Conservation (phyloP, 2,113 vertebrate genomes). For the Parotia lawesii region DNA sequence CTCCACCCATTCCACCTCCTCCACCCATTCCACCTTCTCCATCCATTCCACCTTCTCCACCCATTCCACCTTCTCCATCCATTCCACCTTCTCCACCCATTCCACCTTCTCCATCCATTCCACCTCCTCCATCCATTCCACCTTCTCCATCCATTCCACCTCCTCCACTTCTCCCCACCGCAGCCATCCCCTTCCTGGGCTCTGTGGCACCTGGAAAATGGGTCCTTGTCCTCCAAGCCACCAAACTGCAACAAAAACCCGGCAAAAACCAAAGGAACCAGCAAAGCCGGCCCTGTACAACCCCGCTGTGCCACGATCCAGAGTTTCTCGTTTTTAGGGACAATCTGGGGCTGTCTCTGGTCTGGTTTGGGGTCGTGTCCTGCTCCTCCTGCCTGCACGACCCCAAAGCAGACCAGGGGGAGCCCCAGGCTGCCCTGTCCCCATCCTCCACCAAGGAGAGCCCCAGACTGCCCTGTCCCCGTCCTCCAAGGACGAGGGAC, state of each 20-base stretch:
- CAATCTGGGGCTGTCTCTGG: not conserved
- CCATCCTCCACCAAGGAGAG: not conserved
- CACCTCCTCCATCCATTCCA: too few species aligned
- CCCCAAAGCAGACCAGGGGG: too few species aligned
- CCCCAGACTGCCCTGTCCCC: not conserved
- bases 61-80: too few species aligned
- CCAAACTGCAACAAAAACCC: accelerated
- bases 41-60: too few species aligned
- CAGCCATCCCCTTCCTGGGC: not conserved
- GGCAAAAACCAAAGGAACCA: not conserved
- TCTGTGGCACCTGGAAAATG: accelerated
- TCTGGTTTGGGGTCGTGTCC: not conserved
- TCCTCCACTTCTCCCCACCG: too few species aligned
- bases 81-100: too few species aligned
- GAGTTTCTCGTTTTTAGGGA: accelerated
- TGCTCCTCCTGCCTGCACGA: not conserved
- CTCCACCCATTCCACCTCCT: too few species aligned
- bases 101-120: too few species aligned
- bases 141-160: too few species aligned
- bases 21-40: too few species aligned
- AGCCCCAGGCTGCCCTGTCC: not conserved
- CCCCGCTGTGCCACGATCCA: accelerated
- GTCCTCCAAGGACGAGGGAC: slow-evolving; percentile 31
- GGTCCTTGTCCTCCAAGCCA: not conserved
- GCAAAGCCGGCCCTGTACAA: accelerated